Evolutionary conservation across 1,140 invertebrate species (phyloP).

Genomic region (Callitettix versicolor): DNA sequence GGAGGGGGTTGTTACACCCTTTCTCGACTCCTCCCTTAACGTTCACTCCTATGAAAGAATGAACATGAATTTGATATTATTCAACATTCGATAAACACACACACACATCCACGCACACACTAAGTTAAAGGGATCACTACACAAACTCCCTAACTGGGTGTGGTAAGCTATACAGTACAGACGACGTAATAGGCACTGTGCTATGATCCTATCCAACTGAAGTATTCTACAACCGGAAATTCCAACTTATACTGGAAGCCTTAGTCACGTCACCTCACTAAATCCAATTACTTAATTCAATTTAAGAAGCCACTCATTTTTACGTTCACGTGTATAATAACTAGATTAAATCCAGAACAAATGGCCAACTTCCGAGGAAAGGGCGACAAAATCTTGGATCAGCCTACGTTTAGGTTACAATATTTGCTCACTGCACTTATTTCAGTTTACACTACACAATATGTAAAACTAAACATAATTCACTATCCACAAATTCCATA

Average conservation of each 20-base stretch:
- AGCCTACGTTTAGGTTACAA: slow-evolving; percentile 10
- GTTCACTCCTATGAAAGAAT: slow-evolving; percentile 24
- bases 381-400: slow-evolving; percentile 21
- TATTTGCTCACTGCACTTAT: slow-evolving; percentile 6
- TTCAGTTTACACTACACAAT: background rate
- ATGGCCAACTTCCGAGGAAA: slow-evolving; percentile 20
- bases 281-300: slow-evolving; percentile 43
- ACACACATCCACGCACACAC: slow-evolving; percentile 13
- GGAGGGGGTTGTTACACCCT: slow-evolving; percentile 20
- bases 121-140: slow-evolving; percentile 15
- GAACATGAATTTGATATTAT: slow-evolving; percentile 22
- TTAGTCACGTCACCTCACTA: slow-evolving; percentile 23
- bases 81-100: slow-evolving; percentile 14
- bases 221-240: slow-evolving; percentile 32
- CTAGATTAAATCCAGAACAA: slow-evolving; percentile 38
- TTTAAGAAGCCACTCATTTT: slow-evolving; percentile 38
- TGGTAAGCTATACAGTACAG: slow-evolving; percentile 35
- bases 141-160: slow-evolving; percentile 32
- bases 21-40: slow-evolving; percentile 20
- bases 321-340: slow-evolving; percentile 40
- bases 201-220: slow-evolving; percentile 19
- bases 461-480: slow-evolving; percentile 7
- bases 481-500: slow-evolving; percentile 6
- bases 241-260: slow-evolving; percentile 28
- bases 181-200: slow-evolving; percentile 24